Percentiles rank a stretch among this genome's conserved stretches.
Conservation (phyloP, 64 coral and sea anemone species). For the Trachythela sp. region DNA sequence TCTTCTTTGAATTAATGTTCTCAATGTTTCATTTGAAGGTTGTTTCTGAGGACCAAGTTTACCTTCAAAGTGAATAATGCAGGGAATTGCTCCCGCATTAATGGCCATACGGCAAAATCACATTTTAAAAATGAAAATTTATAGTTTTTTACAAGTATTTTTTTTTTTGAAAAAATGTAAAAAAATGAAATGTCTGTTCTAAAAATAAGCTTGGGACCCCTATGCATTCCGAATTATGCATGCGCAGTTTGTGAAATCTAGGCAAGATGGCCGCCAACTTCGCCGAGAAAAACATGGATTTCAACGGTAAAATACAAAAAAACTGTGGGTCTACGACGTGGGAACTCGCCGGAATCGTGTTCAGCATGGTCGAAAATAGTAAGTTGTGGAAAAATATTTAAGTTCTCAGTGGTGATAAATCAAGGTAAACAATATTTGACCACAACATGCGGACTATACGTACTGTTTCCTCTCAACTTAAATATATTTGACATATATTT, state of each 20-base stretch:
- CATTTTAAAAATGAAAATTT: neutral
- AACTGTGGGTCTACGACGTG: too few species aligned
- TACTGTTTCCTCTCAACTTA: too few species aligned
- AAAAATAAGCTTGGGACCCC: neutral
- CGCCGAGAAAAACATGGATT: neutral
- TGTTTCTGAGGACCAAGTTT: neutral
- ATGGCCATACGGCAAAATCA: neutral
- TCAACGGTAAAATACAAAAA: neutral
- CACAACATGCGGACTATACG: too few species aligned
- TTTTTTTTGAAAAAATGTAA: neutral
- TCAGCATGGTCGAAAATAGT: too few species aligned
- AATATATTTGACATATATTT: too few species aligned
- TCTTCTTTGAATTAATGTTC: slow-evolving; percentile 1
- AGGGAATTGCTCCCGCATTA: neutral
- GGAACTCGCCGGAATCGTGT: too few species aligned
- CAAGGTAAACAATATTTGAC: too few species aligned
- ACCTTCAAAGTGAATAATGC: slow-evolving; percentile 19
- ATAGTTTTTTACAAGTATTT: neutral
- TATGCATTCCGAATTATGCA: neutral
- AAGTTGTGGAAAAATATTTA: too few species aligned
- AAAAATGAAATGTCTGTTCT: neutral
- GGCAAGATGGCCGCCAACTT: neutral
- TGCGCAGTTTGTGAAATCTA: neutral
- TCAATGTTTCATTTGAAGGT: neutral
- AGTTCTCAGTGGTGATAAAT: too few species aligned